Evolutionary conservation across 2,888 invertebrate genomes (phyloP).

Genomic region (Lasioglossum pauxillum): DNA sequence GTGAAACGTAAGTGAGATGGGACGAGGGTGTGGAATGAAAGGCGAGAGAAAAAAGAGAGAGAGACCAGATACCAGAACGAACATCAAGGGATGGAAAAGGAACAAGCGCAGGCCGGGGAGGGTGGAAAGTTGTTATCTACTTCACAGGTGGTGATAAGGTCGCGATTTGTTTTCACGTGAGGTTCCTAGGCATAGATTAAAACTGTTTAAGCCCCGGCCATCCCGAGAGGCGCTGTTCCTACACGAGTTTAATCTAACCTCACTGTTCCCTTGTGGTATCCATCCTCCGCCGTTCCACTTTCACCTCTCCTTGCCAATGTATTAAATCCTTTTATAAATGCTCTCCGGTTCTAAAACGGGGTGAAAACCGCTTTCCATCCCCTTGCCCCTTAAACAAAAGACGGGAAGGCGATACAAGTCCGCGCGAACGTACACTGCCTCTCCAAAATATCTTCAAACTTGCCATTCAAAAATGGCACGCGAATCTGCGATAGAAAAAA

Average conservation of each 20-base stretch:
- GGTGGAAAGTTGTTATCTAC: slow-evolving; percentile 83
- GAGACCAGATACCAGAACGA: slow-evolving; percentile 12
- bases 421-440: not conserved
- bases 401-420: not conserved
- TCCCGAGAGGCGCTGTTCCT: slow-evolving; percentile 76
- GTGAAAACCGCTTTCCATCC: not conserved
- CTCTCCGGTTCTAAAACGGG: slow-evolving; percentile 17
- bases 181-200: slow-evolving; percentile 78
- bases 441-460: not conserved
- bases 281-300: slow-evolving; percentile 67
- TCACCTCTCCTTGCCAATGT: slow-evolving; percentile 52
- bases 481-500: not conserved
- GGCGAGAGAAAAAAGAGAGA: not conserved
- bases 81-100: slow-evolving; percentile 56
- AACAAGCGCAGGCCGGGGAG: slow-evolving; percentile 40
- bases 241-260: slow-evolving; percentile 81
- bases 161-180: slow-evolving; percentile 82
- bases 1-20: slow-evolving; percentile 29
- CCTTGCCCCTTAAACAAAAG: not conserved
- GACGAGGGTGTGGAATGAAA: slow-evolving; percentile 34
- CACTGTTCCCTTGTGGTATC: slow-evolving; percentile 72
- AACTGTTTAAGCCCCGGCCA: slow-evolving; percentile 77
- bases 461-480: not conserved
- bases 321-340: slow-evolving; percentile 64
- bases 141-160: slow-evolving; percentile 81